A percentile compares a stretch with the other conserved stretches of the same genome.
Evolutionary conservation across 2,113 vertebrate genomes (phyloP).

Genomic region (Sapajus apella): DNA sequence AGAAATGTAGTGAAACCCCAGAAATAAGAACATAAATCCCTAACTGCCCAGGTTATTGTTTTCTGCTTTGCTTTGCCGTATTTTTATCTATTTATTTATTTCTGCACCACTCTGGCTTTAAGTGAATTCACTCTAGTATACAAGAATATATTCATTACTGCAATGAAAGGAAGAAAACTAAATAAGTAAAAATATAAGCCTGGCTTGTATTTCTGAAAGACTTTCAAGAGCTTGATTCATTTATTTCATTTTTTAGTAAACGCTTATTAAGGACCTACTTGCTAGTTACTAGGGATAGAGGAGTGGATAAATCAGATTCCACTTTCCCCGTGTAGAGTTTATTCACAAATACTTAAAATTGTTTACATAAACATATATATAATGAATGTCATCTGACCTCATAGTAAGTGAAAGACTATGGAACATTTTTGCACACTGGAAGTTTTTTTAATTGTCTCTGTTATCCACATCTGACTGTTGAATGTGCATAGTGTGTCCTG

Average conservation of each 20-base stretch:
- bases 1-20: background rate
- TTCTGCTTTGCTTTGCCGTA: background rate
- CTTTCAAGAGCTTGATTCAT: background rate
- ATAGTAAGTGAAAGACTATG: background rate
- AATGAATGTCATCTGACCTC: background rate
- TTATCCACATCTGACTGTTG: background rate
- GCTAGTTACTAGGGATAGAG: background rate
- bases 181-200: background rate
- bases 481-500: background rate
- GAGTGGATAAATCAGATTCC: background rate
- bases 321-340: background rate
- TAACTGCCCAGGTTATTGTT: background rate
- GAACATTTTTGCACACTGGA: background rate
- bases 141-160: background rate
- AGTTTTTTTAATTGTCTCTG: background rate
- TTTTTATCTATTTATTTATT: background rate
- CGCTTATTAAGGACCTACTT: background rate
- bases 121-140: background rate
- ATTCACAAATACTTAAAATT: background rate
- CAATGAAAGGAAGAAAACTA: constrained; percentile 23
- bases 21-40: background rate
- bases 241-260: background rate
- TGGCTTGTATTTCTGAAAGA: constrained; percentile 21
- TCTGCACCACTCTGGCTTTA: background rate
- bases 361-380: background rate